phyloP scores from a whole-genome alignment of 2,888 invertebrate genomes.

The Leptodirus hochenwartii region DNA sequence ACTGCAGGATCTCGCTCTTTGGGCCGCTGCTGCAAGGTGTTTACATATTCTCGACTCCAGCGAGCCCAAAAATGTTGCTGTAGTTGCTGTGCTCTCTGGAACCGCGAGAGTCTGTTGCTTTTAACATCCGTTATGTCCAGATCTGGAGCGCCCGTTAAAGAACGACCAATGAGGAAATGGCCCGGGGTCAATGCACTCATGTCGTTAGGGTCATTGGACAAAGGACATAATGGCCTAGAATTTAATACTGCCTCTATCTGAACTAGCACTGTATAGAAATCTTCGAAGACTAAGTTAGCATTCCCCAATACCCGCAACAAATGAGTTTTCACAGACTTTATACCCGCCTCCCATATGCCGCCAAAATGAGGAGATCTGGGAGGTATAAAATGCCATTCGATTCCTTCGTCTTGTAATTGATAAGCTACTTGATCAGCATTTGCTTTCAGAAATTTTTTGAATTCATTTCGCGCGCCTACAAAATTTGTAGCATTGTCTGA shows the following conservation, averaged over 20 bases:
- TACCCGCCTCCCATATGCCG: constrained; percentile 13
- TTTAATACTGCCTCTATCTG: constrained; percentile 14
- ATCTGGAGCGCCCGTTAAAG: constrained; percentile 11
- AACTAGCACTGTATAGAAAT: constrained; percentile 9
- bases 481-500: constrained; percentile 7
- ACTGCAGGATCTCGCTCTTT: constrained; percentile 1
- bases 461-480: constrained; percentile 5
- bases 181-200: constrained; percentile 12
- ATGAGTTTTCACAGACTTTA: constrained; percentile 8
- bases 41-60: constrained; percentile 6
- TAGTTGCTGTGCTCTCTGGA: constrained; percentile 3
- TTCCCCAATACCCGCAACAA: constrained; percentile 3
- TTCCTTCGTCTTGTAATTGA: constrained; percentile 6
- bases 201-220: constrained; percentile 10
- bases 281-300: constrained; percentile 10
- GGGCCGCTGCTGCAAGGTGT: constrained; percentile 2
- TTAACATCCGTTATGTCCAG: constrained; percentile 2
- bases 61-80: constrained; percentile 7
- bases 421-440: background rate
- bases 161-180: constrained; percentile 10
- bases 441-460: no score
- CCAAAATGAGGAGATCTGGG: constrained; percentile 13
- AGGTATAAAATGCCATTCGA: constrained; percentile 16
- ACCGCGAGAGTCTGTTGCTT: constrained; percentile 5
- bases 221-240: constrained; percentile 11